Conservation (phyloP, 2,113 vertebrate species). For the Erythrocebus patas region DNA sequence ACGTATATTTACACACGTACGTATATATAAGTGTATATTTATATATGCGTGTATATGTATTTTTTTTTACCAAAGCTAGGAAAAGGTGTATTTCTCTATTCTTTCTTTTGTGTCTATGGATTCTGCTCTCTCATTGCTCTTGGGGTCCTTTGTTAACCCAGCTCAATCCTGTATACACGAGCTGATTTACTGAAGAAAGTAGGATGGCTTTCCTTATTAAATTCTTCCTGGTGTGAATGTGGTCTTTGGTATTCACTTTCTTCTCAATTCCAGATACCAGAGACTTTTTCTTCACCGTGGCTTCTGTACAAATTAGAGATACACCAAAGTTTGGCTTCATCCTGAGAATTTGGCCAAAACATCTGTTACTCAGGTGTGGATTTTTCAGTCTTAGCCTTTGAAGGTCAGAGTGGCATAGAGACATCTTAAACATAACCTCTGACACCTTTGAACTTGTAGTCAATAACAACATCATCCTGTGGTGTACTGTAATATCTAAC, state of each 20-base stretch:
- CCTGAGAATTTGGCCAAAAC: not conserved
- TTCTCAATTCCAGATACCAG: not conserved
- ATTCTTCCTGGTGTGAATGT: not conserved
- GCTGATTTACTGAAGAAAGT: not conserved
- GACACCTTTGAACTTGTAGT: not conserved
- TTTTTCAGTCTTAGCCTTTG: not conserved
- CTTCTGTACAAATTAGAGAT: not conserved
- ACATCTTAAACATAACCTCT: not conserved
- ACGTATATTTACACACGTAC: no score
- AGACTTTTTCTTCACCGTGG: not conserved
- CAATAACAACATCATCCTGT: not conserved
- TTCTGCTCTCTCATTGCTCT: not conserved
- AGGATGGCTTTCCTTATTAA: not conserved
- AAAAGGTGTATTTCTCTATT: not conserved
- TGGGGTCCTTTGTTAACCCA: not conserved
- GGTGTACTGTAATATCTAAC: not conserved
- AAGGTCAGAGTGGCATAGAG: not conserved
- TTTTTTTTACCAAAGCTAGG: not conserved
- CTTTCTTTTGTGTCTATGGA: not conserved
- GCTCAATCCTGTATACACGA: not conserved
- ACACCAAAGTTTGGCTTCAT: not conserved
- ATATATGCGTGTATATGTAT: not conserved
- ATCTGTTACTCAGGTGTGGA: not conserved
- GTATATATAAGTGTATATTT: no score
- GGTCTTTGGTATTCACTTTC: not conserved